A percentile compares a stretch with the other conserved stretches of the same genome.
Evolutionary conservation across 2,797 vertebrate genomes (phyloP).

Genomic region (Brachymystax lenok): DNA sequence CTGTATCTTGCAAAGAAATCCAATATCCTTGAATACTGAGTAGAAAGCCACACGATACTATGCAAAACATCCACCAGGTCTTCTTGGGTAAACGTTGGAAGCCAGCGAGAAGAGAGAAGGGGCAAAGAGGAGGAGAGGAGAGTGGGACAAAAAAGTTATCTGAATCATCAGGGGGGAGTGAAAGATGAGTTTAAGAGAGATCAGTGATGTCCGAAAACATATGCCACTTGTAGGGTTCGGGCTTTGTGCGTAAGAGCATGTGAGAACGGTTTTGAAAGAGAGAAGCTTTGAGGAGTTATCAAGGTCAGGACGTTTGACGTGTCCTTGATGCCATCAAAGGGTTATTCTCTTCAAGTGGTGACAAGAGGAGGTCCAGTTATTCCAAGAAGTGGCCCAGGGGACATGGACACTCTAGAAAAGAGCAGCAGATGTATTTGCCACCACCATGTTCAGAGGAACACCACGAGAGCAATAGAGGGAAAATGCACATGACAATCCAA

Average conservation of each 20-base stretch:
- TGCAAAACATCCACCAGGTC: background rate
- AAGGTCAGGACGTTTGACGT: slow-evolving; percentile 15
- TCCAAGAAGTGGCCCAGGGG: slow-evolving; percentile 21
- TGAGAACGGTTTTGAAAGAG: background rate
- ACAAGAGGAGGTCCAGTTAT: slow-evolving; percentile 24
- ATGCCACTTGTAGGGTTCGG: slow-evolving; percentile 50
- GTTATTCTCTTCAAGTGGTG: slow-evolving; percentile 22
- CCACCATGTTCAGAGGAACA: slow-evolving; percentile 11
- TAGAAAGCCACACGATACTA: background rate
- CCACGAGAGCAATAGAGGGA: slow-evolving; percentile 20
- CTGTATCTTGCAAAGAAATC: too few relatives aligned
- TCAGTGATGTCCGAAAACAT: slow-evolving; percentile 61
- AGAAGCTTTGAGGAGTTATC: background rate
- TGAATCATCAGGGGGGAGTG: slow-evolving; percentile 19
- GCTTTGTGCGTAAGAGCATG: slow-evolving; percentile 41
- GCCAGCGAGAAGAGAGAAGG: slow-evolving; percentile 3
- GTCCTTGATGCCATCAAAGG: slow-evolving; percentile 23
- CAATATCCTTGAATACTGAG: background rate
- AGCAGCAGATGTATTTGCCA: slow-evolving; percentile 3
- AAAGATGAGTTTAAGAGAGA: slow-evolving; percentile 36
- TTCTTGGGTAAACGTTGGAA: background rate
- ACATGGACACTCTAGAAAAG: slow-evolving; percentile 29
- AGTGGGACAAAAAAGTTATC: slow-evolving; percentile 1
- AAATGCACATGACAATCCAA: slow-evolving; percentile 1
- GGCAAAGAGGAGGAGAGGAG: slow-evolving; percentile 11